Conservation (phyloP, 1,140 invertebrate genomes). For the Frieseomelitta varia region DNA sequence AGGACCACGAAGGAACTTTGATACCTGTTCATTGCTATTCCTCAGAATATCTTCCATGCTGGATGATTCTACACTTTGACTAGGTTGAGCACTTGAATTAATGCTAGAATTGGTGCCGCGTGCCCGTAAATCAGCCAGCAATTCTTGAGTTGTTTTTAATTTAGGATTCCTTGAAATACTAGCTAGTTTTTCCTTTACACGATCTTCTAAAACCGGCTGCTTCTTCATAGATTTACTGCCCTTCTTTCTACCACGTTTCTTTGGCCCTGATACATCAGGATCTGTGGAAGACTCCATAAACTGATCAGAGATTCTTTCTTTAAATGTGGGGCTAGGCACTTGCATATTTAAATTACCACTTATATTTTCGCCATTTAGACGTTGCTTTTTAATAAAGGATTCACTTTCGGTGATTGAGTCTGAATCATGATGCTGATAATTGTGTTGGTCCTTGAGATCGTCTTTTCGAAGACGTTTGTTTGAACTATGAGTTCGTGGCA, state of each 20-base stretch:
- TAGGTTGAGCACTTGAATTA: constrained; percentile 74
- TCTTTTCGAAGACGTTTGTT: constrained; percentile 86
- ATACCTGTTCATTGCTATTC: constrained; percentile 80
- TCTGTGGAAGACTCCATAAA: constrained; percentile 65
- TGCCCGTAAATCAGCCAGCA: constrained; percentile 90
- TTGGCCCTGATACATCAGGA: constrained; percentile 77
- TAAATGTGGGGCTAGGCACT: constrained; percentile 80
- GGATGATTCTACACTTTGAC: constrained; percentile 77
- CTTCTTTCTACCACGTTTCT: constrained; percentile 87
- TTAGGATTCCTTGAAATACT: constrained; percentile 86
- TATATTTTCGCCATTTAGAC: constrained; percentile 79
- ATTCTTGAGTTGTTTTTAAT: constrained; percentile 92
- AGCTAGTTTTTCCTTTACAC: constrained; percentile 86
- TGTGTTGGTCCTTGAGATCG: constrained; percentile 57
- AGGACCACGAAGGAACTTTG: constrained; percentile 83
- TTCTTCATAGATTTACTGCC: constrained; percentile 85
- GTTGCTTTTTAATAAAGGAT: constrained; percentile 71
- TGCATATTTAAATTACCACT: constrained; percentile 77
- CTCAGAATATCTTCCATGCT: constrained; percentile 76
- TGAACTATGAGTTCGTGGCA: constrained; percentile 85
- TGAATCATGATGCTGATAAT: constrained; percentile 38
- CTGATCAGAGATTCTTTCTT: constrained; percentile 61
- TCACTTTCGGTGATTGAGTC: constrained; percentile 60
- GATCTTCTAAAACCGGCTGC: constrained; percentile 82
- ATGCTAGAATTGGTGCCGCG: constrained; percentile 80